Evolutionary conservation across 2,888 invertebrate species (phyloP).

Genomic region (Rugalucina vietnamica): DNA sequence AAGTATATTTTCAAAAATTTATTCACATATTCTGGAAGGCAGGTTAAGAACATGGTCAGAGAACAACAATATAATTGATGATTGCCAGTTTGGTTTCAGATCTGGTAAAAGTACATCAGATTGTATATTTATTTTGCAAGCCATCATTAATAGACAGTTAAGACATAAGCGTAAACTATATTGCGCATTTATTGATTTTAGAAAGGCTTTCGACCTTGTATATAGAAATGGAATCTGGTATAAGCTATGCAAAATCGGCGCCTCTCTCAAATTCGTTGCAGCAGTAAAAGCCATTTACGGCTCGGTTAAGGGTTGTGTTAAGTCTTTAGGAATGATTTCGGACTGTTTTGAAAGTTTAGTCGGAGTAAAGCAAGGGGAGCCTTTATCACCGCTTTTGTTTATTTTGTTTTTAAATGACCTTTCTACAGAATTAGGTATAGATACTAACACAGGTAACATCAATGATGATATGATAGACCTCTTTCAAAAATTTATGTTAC

Average conservation of each 20-base stretch:
- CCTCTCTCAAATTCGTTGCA: slow-evolving; percentile 28
- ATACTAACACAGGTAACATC: not conserved
- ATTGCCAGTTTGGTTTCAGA: slow-evolving; percentile 26
- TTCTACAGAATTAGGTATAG: not conserved
- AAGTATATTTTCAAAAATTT: slow-evolving; percentile 22
- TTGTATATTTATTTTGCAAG: slow-evolving; percentile 15
- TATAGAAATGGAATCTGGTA: too few species aligned
- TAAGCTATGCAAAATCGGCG: slow-evolving; percentile 11
- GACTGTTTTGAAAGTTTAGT: slow-evolving; percentile 22
- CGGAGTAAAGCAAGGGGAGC: slow-evolving; percentile 28
- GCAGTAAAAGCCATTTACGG: slow-evolving; percentile 14
- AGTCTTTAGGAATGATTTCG: not conserved
- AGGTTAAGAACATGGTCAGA: slow-evolving; percentile 5
- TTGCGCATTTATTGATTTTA: slow-evolving; percentile 31
- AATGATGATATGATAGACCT: not conserved
- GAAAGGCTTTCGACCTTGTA: too few species aligned
- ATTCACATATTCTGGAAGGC: slow-evolving; percentile 3
- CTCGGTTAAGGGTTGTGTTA: not conserved
- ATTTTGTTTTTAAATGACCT: slow-evolving; percentile 19
- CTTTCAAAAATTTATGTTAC: slow-evolving; percentile 3
- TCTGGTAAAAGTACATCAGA: slow-evolving; percentile 18
- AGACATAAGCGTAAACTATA: not conserved
- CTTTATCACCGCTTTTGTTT: slow-evolving; percentile 22
- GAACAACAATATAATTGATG: not conserved
- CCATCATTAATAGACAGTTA: not conserved